Evolutionary conservation across 2,113 vertebrate genomes (phyloP), one percentile per base, ranked within the genome.

Genomic region (Xyrauchen texanus): DNA sequence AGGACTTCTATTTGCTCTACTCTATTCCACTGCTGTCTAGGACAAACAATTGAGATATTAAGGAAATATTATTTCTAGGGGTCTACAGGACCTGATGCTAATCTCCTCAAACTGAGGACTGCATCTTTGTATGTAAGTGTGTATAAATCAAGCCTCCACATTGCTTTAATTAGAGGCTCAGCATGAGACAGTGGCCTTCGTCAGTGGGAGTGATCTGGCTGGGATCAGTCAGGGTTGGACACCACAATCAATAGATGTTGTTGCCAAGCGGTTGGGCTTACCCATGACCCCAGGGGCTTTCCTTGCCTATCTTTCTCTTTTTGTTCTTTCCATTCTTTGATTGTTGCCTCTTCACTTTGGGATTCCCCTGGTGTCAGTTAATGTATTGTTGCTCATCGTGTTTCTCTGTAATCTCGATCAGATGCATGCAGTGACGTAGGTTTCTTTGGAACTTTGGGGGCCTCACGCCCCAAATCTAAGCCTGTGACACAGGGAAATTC

Each of bases 381-480:
- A 53, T 88, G 86, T 86, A 85, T 82, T 86, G 80, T 86, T 88
- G 85, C 78, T 81, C 78, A 81, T 83, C 77, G 82, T 86, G 81
- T 82, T 88, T 87, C 82, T 78, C 73, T 77, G 78, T 90, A 90
- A 92, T 91, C 81, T 86, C 47, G 87, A 83, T 83, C 89, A 91
- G 90, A 87, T 90, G 72, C 5, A 15, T 11, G 58, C 80, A 3
- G 79, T 83, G 57, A 77, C 57, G 47, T 16, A 46, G 21, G 21
- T 34, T 34, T 34, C 21, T 34, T 34, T 34, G 21, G 45, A 72
- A 72, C 55, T 9, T 47, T 60, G 44, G 6, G 44, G 45, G 7
- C 13, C 64, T 7, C 45, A 0, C n/a, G n/a, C 4, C 5, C 5
- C n/a, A 58, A 58, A n/a, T 6, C n/a, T 58, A 15, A 7, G n/a